Conservation (phyloP, 2,888 invertebrate genomes). For the Nomada hirtipes region DNA sequence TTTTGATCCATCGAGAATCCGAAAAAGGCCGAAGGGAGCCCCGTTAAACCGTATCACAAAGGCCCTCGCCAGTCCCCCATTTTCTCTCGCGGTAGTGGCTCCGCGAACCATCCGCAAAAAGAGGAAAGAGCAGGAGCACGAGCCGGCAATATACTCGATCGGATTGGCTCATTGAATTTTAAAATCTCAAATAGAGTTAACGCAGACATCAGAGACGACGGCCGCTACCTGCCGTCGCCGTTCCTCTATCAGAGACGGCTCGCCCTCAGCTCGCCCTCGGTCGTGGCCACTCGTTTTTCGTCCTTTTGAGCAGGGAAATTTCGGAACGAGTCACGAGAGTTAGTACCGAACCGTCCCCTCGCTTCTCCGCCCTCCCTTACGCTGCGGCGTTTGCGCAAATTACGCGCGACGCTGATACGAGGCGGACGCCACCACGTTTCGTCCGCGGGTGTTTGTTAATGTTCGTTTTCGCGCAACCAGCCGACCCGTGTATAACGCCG, state of each 20-base stretch:
- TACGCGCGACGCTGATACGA: conserved; percentile 23
- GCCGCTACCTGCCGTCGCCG: neutral
- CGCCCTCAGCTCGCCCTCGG: conserved; percentile 49
- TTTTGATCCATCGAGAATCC: conserved; percentile 76
- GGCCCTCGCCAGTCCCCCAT: conserved; percentile 62
- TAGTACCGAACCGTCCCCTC: neutral
- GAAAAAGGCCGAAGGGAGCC: conserved; percentile 67
- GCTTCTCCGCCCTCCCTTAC: too few relatives aligned
- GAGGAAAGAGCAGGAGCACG: conserved; percentile 34
- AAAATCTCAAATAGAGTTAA: conserved; percentile 73
- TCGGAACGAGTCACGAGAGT: conserved; percentile 33
- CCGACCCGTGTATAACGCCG: conserved; percentile 23
- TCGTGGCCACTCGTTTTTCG: conserved; percentile 53
- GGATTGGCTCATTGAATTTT: conserved; percentile 76
- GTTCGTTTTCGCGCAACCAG: conserved; percentile 43
- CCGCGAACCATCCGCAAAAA: conserved; percentile 50
- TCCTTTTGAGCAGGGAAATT: conserved; percentile 60
- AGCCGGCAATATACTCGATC: conserved; percentile 63
- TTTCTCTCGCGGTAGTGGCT: conserved; percentile 52
- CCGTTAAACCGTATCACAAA: conserved; percentile 75
- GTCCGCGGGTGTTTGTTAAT: conserved; percentile 29
- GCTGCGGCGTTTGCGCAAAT: conserved; percentile 31
- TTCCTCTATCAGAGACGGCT: conserved; percentile 46
- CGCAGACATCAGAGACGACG: conserved; percentile 67
- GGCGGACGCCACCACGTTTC: neutral